Percentiles rank a stretch among this genome's conserved stretches.
phyloP scores from a whole-genome alignment of 2,888 invertebrate species.

The Drosophila atroscutellata region DNA sequence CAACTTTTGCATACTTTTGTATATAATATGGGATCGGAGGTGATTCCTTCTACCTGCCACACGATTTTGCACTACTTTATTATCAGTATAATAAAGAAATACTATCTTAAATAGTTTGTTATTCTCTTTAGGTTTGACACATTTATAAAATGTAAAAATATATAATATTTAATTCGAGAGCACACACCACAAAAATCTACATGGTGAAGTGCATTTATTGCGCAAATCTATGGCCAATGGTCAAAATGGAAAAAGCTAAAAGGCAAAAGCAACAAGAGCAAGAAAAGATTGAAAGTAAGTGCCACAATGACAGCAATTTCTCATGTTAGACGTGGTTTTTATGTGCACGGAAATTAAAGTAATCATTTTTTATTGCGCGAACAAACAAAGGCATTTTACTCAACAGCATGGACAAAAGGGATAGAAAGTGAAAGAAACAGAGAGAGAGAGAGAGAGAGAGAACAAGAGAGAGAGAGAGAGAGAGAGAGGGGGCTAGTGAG shows the following conservation, averaged over 20 bases:
- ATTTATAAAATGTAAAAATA: background rate
- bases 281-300: conserved; percentile 37
- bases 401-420: conserved; percentile 51
- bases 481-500: background rate
- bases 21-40: background rate
- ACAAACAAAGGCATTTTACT: conserved; percentile 80
- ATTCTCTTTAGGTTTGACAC: background rate
- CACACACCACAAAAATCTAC: background rate
- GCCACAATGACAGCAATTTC: conserved; percentile 72
- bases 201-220: conserved; percentile 1
- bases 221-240: conserved; percentile 16
- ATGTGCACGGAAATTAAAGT: conserved; percentile 78
- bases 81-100: background rate
- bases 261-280: background rate
- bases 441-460: background rate
- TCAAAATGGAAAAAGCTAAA: conserved; percentile 3
- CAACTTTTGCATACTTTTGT: background rate
- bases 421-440: background rate
- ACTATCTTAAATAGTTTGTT: background rate
- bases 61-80: background rate
- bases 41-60: background rate
- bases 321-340: conserved; percentile 76
- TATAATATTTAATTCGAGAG: background rate
- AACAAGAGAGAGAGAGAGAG: background rate
- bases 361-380: conserved; percentile 80